Base-by-base conservation (phyloP, 2,888 invertebrate genomes). In the Bursaphelenchus okinawaensis region DNA sequence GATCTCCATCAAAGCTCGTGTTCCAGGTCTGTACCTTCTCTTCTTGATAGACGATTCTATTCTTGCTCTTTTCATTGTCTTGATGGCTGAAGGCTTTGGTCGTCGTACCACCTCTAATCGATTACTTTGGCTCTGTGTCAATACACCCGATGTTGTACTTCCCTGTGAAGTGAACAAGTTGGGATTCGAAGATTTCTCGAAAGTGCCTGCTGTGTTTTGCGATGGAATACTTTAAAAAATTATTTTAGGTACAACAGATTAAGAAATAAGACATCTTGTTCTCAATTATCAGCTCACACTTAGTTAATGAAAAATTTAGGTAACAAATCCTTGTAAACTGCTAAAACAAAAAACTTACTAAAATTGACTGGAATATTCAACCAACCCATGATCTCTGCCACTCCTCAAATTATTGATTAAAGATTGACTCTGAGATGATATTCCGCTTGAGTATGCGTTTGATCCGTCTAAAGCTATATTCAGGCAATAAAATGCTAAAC, bases 1-100 rank as follows among this genome's bases (percentile, higher is more conserved):
- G 12, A 68, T 70, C 31, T 68, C 68, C 57, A 28, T 23, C 7
- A 68, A 57, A 6, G 57, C 67, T 29, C 51, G 55, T 29, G 60
- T 59, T 26, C 60, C 60, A 31, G 60, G 20, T 16, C 51, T 29
- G 22, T 20, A 59, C n/a, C 50, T 31, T 19, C 60, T 31, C 60
- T 59, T 59, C 26, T 40, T 59, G 6, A 23, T 54, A 16, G 16
- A 12, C 12, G 40, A 40, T 16, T 40, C 40, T n/a, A 40, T 40
- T n/a, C n/a, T n/a, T n/a, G n/a, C n/a, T n/a, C n/a, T n/a, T 40
- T 40, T 40, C 2, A n/a, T 12, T 40, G n/a, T 1, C 40, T 40
- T 40, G 3, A 40, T 40, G 12, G 40, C 40, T n/a, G n/a, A 3
- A 1, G n/a, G 16, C 40, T 40, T 12, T 40, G 40, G 40, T 40